These are phyloP conservation scores for Amphiduros pacificus DNA, from an alignment of 2,888 invertebrate species.

Conservation along the genomic window DNA sequence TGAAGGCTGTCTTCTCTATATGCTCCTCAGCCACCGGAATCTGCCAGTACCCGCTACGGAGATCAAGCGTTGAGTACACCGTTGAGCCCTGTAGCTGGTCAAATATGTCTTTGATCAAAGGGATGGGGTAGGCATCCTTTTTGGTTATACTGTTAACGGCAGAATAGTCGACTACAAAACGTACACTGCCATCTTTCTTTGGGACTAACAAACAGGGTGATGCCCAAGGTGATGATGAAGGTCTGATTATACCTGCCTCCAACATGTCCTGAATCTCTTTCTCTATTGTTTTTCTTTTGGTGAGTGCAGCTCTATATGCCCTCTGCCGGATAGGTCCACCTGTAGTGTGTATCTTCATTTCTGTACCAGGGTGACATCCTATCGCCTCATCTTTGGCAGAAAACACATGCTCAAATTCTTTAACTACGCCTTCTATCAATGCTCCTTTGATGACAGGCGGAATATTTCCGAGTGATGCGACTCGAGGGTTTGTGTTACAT, in stretches of 20 bases:
- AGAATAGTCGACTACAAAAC: constrained; percentile 9
- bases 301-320: not conserved
- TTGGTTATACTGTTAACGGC: constrained; percentile 13
- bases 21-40: constrained; percentile 18
- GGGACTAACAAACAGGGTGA: constrained; percentile 10
- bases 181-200: constrained; percentile 5
- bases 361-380: too few relatives aligned
- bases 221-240: constrained; percentile 2
- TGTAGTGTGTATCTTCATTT: too few relatives aligned
- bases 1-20: constrained; percentile 23
- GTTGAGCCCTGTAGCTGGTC: constrained; percentile 13
- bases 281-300: not conserved
- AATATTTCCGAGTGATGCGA: too few relatives aligned
- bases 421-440: too few relatives aligned
- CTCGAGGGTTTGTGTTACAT: too few relatives aligned
- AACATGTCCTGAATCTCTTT: constrained; percentile 7
- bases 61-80: constrained; percentile 30
- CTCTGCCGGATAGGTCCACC: not conserved
- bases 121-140: constrained; percentile 15
- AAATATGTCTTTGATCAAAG: constrained; percentile 23
- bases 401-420: too few relatives aligned
- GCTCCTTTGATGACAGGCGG: too few relatives aligned
- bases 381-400: too few relatives aligned
- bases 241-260: constrained; percentile 2
- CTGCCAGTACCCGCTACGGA: constrained; percentile 31